Percentiles rank a stretch among this genome's conserved stretches.
Conservation (phyloP, 2,113 vertebrate species). For the Spermophilus dauricus region DNA sequence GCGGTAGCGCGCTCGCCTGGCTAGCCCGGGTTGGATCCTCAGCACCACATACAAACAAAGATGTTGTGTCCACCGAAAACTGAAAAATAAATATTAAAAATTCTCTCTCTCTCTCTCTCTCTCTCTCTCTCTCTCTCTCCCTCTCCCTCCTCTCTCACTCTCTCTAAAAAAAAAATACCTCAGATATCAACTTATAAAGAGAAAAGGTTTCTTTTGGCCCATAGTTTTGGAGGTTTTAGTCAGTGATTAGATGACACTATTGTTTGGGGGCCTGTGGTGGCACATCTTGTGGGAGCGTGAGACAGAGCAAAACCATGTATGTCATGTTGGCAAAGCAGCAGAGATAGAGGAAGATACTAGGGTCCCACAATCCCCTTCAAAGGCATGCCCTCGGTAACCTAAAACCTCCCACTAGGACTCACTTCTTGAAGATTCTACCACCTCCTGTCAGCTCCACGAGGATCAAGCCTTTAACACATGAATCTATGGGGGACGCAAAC, state of each 20-base stretch:
- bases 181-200: background rate
- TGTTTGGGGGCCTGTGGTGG: too few species aligned
- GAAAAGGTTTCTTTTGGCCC: background rate
- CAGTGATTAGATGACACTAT: background rate
- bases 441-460: background rate
- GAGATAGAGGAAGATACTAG: background rate
- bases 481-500: background rate
- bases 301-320: background rate
- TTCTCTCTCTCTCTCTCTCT: too few species aligned
- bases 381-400: background rate
- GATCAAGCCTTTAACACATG: background rate
- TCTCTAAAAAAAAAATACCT: background rate
- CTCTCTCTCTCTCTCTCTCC: too few species aligned
- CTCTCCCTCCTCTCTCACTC: too few species aligned
- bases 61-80: too few species aligned
- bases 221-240: background rate
- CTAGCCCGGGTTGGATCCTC: too few species aligned
- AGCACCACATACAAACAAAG: too few species aligned
- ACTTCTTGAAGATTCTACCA: background rate
- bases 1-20: too few species aligned
- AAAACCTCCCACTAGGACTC: background rate
- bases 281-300: background rate
- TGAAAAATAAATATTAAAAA: too few species aligned
- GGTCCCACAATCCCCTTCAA: background rate
- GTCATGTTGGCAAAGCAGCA: background rate